phyloP scores from a whole-genome alignment of 2,888 invertebrate genomes.

The Oscheius sp. region DNA sequence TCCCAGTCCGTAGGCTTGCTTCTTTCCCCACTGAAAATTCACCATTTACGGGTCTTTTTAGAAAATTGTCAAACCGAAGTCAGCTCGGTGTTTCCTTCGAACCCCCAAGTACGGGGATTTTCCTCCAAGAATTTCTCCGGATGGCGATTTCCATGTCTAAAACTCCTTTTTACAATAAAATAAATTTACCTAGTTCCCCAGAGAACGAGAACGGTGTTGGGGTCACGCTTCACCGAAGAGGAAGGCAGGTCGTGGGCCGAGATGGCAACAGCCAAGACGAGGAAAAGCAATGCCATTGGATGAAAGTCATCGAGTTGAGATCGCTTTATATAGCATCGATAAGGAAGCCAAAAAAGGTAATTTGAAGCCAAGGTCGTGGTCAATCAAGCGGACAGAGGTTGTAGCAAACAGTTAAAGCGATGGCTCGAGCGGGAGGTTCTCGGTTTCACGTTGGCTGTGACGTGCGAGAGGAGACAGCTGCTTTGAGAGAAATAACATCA shows the following conservation, averaged over 20 bases:
- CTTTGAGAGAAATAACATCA: no score
- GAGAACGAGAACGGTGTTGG: slow-evolving; percentile 10
- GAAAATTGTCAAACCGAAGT: background rate
- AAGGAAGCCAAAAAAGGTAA: no score
- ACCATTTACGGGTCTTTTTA: background rate
- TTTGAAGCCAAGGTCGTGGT: no score
- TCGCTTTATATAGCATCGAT: no score
- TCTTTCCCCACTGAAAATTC: slow-evolving; percentile 38
- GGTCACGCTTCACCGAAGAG: background rate
- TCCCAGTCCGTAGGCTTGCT: slow-evolving; percentile 46
- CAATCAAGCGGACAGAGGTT: no score
- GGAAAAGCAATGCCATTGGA: no score
- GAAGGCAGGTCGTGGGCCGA: background rate
- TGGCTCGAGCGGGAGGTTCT: no score
- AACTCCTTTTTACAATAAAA: background rate
- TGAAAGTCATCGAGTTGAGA: no score
- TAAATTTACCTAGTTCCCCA: slow-evolving; percentile 10
- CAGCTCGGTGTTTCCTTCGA: slow-evolving; percentile 43
- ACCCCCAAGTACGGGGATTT: slow-evolving; percentile 38
- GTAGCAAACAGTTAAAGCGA: no score
- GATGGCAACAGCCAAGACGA: background rate
- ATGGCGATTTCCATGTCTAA: slow-evolving; percentile 41
- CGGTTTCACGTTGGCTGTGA: no score
- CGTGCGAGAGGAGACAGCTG: no score
- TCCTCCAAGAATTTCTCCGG: slow-evolving; percentile 36